These are phyloP conservation scores for Nothoprocta pentlandii DNA, from an alignment of 2,113 vertebrate species.

Conservation along the genomic window DNA sequence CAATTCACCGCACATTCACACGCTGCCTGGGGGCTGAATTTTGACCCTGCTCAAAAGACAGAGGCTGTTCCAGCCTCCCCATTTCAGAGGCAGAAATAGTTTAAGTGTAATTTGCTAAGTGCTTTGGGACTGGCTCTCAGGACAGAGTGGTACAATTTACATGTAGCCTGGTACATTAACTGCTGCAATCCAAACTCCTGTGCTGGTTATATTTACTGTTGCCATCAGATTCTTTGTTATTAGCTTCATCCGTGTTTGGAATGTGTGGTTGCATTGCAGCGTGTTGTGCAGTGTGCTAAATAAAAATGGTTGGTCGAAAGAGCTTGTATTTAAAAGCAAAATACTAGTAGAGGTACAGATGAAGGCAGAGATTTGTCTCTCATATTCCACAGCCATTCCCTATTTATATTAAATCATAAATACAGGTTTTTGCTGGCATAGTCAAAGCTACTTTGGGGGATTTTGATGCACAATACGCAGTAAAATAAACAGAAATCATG, in stretches of 20 bases:
- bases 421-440: constrained; percentile 17
- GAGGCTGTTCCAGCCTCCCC: constrained; percentile 38
- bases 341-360: not conserved
- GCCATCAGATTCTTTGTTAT: constrained; percentile 39
- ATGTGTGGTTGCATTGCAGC: not conserved
- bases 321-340: constrained; percentile 35
- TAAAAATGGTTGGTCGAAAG: not conserved
- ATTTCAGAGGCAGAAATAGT: constrained; percentile 55
- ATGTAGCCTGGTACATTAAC: constrained; percentile 52
- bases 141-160: constrained; percentile 27
- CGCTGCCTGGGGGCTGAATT: constrained; percentile 54
- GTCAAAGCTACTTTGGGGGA: constrained; percentile 27
- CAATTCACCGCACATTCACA: constrained; percentile 41
- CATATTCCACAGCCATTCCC: constrained; percentile 3
- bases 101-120: constrained; percentile 71
- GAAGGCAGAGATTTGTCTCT: not conserved
- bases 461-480: constrained; percentile 9
- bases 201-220: constrained; percentile 30
- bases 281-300: not conserved
- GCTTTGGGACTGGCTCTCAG: constrained; percentile 67
- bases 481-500: constrained; percentile 54
- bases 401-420: constrained; percentile 57
- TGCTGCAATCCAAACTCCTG: constrained; percentile 18
- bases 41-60: constrained; percentile 59
- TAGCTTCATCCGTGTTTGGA: constrained; percentile 1